Evolutionary conservation across 2,797 vertebrate genomes (phyloP), one percentile per base, ranked within the genome.

Genomic region (Acipenser ruthenus): DNA sequence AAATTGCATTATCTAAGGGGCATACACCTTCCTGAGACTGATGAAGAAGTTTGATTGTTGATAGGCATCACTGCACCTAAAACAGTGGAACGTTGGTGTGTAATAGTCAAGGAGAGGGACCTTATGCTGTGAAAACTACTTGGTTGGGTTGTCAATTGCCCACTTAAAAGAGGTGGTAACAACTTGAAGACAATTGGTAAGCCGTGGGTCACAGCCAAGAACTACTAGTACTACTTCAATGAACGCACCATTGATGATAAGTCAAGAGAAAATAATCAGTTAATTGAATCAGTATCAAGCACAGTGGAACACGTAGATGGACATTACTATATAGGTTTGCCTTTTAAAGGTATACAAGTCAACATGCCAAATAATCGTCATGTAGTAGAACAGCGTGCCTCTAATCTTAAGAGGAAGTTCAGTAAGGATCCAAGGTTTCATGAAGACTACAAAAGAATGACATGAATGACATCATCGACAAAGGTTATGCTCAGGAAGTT

Each of bases 321-420:
- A 4, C 73, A 66, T 64, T 72, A 70, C 51, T 66, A 60, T 59
- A 68, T 74, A 37, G 70, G 65, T 50, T 48, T 71, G 13, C 70
- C 63, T 8, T 60, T 71, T 11, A 72, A 15, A 56, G 61, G 66
- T 37, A 51, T 68, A 11, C 80, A 81, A 82, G 82, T 82, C 70
- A 72, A 79, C 81, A 84, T 81, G 82, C 86, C 85, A 18, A 87
- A 82, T 83, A 83, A 82, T 73, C 77, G 74, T 65, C 80, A 77
- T 70, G 73, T 74, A 49, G 73, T 49, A 7, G 70, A 70, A 48
- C 70, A 74, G 48, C 61, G 50, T 12, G 12, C 56, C 37, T 60
- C 61, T 10, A 15, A 65, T 71, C 49, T 72, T 52, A 48, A 7
- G 1, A 70, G 63, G 49, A 70, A 64, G 58, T 56, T 71, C 18